Base-by-base conservation (phyloP, 2,113 vertebrate genomes). In the Phycodurus eques region DNA sequence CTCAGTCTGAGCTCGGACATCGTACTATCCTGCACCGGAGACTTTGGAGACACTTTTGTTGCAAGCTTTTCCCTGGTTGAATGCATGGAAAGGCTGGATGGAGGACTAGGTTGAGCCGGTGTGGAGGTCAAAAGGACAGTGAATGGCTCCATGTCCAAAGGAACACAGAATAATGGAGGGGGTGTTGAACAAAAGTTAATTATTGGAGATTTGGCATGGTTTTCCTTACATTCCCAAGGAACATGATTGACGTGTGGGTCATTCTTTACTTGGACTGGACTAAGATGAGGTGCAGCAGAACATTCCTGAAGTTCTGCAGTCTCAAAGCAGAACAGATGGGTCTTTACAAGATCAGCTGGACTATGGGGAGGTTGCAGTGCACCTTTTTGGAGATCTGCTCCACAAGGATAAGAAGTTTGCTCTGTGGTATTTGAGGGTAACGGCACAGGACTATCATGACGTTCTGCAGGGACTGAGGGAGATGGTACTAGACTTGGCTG, bases 21-120 rank as follows among this genome's bases (percentile, higher is more conserved):
- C 2, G 66, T n/a, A 76, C 27, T 69, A 57, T 10, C 68, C 12
- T 43, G 76, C 5, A 0, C 44, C 51, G 67, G 68, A 79, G 67
- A 71, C 17, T 33, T 10, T 20, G 72, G 46, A 62, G 49, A 51
- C 44, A 53, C 69, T 61, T 43, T 31, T 33, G 46, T 8, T 49
- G 39, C 39, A 20, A 49, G 33, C 14, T 65, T 47, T 57, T 69
- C 67, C 47, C 77, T 62, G 44, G 8, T 31, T 17, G 65, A 59
- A 46, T 71, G 43, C 4, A 54, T 63, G 46, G 13, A 20, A 57
- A 22, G 19, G 57, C 11, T 74, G 27, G 47, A 19, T 13, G 44
- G 14, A 71, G 66, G 31, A 68, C 66, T 68, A 0, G 27, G 31
- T n/a, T 69, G 74, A 42, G 27, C 11, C n/a, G 78, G 66, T 4